Evolutionary conservation across 2,113 vertebrate species (phyloP).

Genomic region (Climacteris rufus): DNA sequence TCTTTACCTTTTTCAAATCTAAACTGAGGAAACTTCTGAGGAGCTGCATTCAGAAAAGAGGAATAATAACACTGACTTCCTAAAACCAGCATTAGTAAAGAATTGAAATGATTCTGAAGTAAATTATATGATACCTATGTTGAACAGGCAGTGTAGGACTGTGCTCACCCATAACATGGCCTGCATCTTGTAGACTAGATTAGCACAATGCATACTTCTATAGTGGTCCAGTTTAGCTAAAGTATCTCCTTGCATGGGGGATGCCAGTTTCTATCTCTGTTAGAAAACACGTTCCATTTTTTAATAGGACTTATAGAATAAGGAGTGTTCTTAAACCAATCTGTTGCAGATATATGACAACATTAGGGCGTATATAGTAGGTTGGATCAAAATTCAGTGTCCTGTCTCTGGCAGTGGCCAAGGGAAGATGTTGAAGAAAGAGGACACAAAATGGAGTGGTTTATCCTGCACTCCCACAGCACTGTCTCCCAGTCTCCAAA

Average conservation of each 20-base stretch:
- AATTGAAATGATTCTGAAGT: not conserved
- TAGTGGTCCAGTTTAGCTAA: not conserved
- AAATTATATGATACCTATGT: not conserved
- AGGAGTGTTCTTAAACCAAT: not conserved
- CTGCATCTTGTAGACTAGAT: not conserved
- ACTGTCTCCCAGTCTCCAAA: not conserved
- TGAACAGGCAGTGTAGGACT: not conserved
- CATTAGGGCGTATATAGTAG: not conserved
- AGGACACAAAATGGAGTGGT: not conserved
- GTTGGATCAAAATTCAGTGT: rapidly evolving
- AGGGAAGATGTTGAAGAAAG: not conserved
- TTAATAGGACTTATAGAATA: not conserved
- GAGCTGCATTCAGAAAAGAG: not conserved
- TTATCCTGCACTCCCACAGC: not conserved
- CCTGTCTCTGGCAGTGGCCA: not conserved
- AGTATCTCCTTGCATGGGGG: not conserved
- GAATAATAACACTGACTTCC: not conserved
- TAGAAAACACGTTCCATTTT: not conserved
- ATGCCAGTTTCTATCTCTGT: not conserved
- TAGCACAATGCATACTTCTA: not conserved
- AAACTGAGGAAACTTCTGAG: not conserved
- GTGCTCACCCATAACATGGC: not conserved
- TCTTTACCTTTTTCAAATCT: not conserved
- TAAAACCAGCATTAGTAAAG: not conserved
- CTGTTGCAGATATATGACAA: not conserved